Conservation (phyloP, 1,140 invertebrate genomes). For the Drosophila nikananu region DNA sequence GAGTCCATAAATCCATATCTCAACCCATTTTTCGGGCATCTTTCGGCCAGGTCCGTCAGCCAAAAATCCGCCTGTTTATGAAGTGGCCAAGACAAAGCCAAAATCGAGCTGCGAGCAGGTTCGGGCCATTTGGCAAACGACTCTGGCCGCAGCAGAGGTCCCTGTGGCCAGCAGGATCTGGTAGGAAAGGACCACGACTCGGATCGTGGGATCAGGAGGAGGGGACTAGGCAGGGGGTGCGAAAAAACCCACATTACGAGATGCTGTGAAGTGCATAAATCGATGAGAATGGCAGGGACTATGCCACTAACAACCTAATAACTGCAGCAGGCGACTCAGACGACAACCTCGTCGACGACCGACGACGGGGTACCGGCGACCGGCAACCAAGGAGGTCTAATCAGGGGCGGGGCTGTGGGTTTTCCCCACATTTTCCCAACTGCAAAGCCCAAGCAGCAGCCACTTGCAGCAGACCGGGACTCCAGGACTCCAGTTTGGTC, state of each 20-base stretch:
- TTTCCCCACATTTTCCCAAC: constrained; percentile 15
- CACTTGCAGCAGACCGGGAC: constrained; percentile 62
- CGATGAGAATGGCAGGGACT: constrained; percentile 78
- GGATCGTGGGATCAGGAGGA: not conserved
- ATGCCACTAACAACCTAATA: constrained; percentile 83
- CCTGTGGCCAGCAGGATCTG: constrained; percentile 15
- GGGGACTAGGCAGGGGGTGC: not conserved
- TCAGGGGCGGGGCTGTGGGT: constrained; percentile 54
- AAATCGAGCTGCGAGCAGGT: constrained; percentile 33
- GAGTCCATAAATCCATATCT: constrained; percentile 19
- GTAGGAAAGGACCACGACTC: constrained; percentile 2
- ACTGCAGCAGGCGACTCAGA: constrained; percentile 64
- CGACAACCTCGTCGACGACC: constrained; percentile 53
- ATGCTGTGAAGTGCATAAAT: constrained; percentile 81
- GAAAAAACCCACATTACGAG: constrained; percentile 65
- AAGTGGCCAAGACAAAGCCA: constrained; percentile 49
- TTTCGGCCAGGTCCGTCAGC: constrained; percentile 28
- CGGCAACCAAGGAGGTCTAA: constrained; percentile 58
- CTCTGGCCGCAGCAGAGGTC: constrained; percentile 39
- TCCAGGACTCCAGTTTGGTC: constrained; percentile 30
- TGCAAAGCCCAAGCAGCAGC: constrained; percentile 58
- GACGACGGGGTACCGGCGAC: not conserved
- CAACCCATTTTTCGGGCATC: not conserved
- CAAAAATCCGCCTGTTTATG: constrained; percentile 42
- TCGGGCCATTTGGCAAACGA: constrained; percentile 72